Base-by-base conservation (phyloP, 2,113 vertebrate genomes). In the Istiophorus platypterus region DNA sequence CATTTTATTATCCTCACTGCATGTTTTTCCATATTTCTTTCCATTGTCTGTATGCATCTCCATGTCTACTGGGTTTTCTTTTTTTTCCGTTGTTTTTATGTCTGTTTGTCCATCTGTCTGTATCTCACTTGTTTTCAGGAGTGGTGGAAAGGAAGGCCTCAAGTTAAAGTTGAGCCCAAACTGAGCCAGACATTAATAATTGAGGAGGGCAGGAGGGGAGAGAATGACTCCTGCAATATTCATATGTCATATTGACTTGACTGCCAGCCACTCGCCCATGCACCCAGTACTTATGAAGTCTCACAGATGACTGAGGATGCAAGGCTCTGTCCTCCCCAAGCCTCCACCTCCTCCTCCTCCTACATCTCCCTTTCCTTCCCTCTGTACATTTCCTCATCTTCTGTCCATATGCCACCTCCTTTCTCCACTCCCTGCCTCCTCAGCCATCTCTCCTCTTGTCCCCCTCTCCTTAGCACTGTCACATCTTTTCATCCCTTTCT, bases 171-270 rank as follows among this genome's bases (percentile, higher is more conserved):
- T 91, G 91, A 88, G 87, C 89, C 81, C 88, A 92, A 86, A 93
- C 86, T 81, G 90, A 91, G 89, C 76, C 88, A 89, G 85, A 92
- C 82, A 90, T 95, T 92, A 95, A 95, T 95, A 92, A 95, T 95
- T 92, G 88, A 95, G 88, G 84, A 84, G 86, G 91, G 90, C 92
- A 91, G 81, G 90, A 94, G 90, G 91, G 89, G 85, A 91, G 86
- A 93, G 92, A 94, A 93, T 91, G 91, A 85, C 93, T 93, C 62
- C 91, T 95, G 94, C 94, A 95, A 94, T 95, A 95, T 95, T 95
- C 93, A 95, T 95, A 93, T 89, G 91, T 93, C 89, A 95, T 95
- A 95, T 93, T 94, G 95, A 95, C 94, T 94, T 91, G 93, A 95
- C 92, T 92, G 92, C 88, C 82, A 94, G 91, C 89, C 84, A 92